Conservation (phyloP, 2,888 invertebrate genomes). For the Tanytarsus gracilentus region DNA sequence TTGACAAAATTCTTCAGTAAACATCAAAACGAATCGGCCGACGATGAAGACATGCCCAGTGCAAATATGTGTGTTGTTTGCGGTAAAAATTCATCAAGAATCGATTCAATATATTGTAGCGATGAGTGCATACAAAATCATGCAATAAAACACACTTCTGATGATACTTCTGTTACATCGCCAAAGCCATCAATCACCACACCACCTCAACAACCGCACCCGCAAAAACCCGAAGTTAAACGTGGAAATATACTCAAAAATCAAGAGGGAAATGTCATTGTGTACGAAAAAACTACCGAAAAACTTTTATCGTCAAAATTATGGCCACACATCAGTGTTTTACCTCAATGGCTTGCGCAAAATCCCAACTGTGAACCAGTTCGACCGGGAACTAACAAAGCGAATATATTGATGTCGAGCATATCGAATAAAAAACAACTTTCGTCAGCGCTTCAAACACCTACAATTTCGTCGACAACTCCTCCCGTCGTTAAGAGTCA, state of each 20-base stretch:
- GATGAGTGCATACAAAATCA: constrained; percentile 79
- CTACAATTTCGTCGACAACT: constrained; percentile 32
- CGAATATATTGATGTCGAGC: constrained; percentile 38
- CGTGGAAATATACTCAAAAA: constrained; percentile 23
- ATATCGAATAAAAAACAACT: constrained; percentile 36
- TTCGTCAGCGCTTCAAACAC: constrained; percentile 35
- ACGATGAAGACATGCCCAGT: constrained; percentile 8
- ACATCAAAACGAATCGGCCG: constrained; percentile 14
- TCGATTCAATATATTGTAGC: constrained; percentile 82
- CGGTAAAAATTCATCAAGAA: constrained; percentile 58
- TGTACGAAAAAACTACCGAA: constrained; percentile 75
- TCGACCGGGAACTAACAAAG: constrained; percentile 51
- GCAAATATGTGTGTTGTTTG: constrained; percentile 60
- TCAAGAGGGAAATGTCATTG: constrained; percentile 47
- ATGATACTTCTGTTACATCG: constrained; percentile 1
- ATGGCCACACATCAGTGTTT: constrained; percentile 71
- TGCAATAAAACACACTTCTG: constrained; percentile 56
- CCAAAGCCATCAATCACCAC: constrained; percentile 34
- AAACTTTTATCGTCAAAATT: constrained; percentile 63
- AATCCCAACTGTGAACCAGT: constrained; percentile 85
- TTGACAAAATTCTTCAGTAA: constrained; percentile 22
- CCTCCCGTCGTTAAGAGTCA: constrained; percentile 32
- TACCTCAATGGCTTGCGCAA: constrained; percentile 74
- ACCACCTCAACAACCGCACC: constrained; percentile 21
- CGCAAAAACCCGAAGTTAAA: background rate